A percentile compares a stretch with the other conserved stretches of the same genome.
Conservation (phyloP, 2,888 invertebrate genomes). For the Uloborus plumipes region DNA sequence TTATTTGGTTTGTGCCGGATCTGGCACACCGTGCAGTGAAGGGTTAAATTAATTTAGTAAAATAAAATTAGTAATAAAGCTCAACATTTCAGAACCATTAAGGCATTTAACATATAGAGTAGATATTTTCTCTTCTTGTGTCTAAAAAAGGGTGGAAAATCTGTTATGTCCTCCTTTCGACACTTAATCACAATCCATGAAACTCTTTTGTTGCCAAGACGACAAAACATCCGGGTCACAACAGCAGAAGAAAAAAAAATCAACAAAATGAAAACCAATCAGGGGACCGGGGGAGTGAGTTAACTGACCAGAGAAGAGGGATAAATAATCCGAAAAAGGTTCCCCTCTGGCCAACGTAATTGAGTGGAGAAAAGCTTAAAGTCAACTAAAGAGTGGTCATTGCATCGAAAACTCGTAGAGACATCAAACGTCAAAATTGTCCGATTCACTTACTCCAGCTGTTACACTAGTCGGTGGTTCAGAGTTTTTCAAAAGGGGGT, state of each 20-base stretch:
- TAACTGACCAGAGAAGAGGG: conserved; percentile 27
- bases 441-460: conserved; percentile 47
- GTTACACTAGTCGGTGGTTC: conserved; percentile 22
- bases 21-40: no score
- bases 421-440: conserved; percentile 45
- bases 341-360: conserved; percentile 33
- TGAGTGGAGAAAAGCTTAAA: conserved; percentile 52
- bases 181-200: no score
- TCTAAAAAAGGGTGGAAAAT: no score
- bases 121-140: no score
- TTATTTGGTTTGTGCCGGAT: no score
- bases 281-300: conserved; percentile 28
- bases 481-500: conserved; percentile 22
- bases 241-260: background rate
- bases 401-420: conserved; percentile 35
- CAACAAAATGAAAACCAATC: conserved; percentile 15
- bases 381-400: conserved; percentile 34
- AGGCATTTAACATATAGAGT: no score
- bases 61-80: no score
- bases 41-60: no score
- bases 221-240: no score
- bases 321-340: conserved; percentile 13
- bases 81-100: no score
- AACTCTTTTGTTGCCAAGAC: no score
- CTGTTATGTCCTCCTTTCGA: no score